Evolutionary conservation across 2,888 invertebrate genomes (phyloP), one percentile per base, ranked within the genome.

Genomic region (Prosapia bicincta): DNA sequence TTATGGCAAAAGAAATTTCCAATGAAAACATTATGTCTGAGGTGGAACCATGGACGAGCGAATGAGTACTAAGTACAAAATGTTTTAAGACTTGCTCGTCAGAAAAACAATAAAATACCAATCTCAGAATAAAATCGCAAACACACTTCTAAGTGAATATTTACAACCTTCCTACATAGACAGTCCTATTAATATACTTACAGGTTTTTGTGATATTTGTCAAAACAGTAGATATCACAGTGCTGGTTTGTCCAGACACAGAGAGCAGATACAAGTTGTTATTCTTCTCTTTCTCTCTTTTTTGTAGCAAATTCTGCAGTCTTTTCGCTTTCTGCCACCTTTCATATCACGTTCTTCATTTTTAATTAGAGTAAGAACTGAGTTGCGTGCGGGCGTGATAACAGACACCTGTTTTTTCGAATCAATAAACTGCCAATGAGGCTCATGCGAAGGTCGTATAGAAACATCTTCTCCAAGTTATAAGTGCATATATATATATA

Each of bases 241-340:
- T 3, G 6, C 69, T n/a, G 69, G 69, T 25, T 69, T 69, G 69
- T 69, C 69, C 5, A 30, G 69, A 23, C 69, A 69, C 13, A 32
- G 30, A 7, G 30, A 3, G 23, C 69, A 69, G 6, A 20, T 69
- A 2, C 15, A 69, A 20, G 69, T 69, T 3, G 20, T 26, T 6
- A 26, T 69, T 69, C 30, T 69, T n/a, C 15, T 69, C 10, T 69
- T 25, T 3, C 13, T 69, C 23, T 30, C 32, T 3, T 15, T 13
- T 9, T 32, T 69, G 32, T 26, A 69, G 69, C 20, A 28, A 13
- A 15, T n/a, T 32, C 32, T 30, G 30, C 69, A 69, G n/a, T 30
- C 23, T 32, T 28, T 69, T 10, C 69, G 26, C 13, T 30, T 69
- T 30, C 69, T 69, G 13, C 30, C 69, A 1, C 69, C 69, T 30